phyloP scores from a whole-genome alignment of 2,888 invertebrate genomes.

The Stratiomys singularior region DNA sequence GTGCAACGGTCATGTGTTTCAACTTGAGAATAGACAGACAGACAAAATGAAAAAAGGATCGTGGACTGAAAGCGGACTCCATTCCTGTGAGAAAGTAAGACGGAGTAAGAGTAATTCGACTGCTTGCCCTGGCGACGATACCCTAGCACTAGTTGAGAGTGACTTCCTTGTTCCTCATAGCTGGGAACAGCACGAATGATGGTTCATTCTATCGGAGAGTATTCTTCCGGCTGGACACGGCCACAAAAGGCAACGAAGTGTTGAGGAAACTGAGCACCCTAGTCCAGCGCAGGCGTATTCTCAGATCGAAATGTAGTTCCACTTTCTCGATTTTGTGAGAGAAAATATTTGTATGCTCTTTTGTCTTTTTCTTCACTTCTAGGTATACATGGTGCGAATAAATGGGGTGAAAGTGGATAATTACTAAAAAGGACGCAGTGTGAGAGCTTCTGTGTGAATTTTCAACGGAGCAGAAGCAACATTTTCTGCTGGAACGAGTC shows the following conservation, averaged over 20 bases:
- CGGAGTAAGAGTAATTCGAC: neutral
- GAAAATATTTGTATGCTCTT: neutral
- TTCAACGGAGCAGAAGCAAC: slow-evolving; percentile 28
- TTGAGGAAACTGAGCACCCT: neutral
- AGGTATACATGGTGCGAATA: slow-evolving; percentile 29
- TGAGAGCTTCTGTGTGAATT: slow-evolving; percentile 24
- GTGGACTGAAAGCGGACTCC: neutral
- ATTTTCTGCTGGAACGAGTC: neutral
- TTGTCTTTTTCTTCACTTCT: slow-evolving; percentile 27
- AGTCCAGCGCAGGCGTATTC: slow-evolving; percentile 30
- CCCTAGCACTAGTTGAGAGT: neutral
- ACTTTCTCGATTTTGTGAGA: neutral
- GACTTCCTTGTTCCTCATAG: slow-evolving; percentile 22
- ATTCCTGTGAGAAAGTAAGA: neutral
- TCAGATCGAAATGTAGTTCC: slow-evolving; percentile 28
- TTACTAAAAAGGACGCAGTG: slow-evolving; percentile 29
- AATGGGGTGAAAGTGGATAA: slow-evolving; percentile 51
- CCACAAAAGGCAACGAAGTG: neutral
- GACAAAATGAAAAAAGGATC: slow-evolving; percentile 6
- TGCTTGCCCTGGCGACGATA: slow-evolving; percentile 5
- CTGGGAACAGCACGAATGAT: neutral
- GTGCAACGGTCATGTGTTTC: neutral
- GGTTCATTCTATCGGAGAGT: neutral
- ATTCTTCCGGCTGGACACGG: neutral
- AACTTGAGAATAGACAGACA: slow-evolving; percentile 20